Base-by-base conservation (phyloP, 2,888 invertebrate species). In the Allolobophora icterica region DNA sequence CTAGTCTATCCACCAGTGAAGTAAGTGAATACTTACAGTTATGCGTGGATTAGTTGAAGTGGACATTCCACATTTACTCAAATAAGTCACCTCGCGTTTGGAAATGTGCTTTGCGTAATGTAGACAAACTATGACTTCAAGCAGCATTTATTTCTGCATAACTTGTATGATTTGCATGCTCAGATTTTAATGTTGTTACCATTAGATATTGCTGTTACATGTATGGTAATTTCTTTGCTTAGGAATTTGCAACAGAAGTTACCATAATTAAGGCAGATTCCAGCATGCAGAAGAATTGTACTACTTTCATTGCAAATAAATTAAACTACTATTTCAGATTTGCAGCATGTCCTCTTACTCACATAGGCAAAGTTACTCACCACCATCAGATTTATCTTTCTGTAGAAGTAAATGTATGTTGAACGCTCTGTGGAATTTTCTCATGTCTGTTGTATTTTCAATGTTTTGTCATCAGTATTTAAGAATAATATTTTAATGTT, bases 1-100 rank as follows among this genome's bases (percentile, higher is more conserved):
- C 45, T 8, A 89, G 89, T 89, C 35, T 34, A 8, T 45, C 89
- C 38, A n/a, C 42, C 40, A 45, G 89, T 24, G 89, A 89, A 89
- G 89, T 42, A 35, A 89, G 89, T 35, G 89, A 89, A 40, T 40
- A 34, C 4, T 35, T 35, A 89, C 24, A 24, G 38, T 89, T 35
- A 13, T 34, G 35, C 24, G 34, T 38, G 34, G 89, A 35, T 89
- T 89, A 35, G 38, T 89, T 89, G 24, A 6, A 71, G 71, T 71
- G 71, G n/a, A n/a, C 8, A 71, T 71, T 71, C 30, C 71, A n/a
- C n/a, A 71, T 30, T n/a, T 6, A 71, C 21, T 24, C 52, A 52
- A 24, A 24, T 52, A 52, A 24, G 24, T 52, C 21, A 52, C 6
- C 52, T 52, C 24, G 24, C 6, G 24, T 52, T 52, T 52, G 24